Base-by-base conservation (phyloP, 1,140 invertebrate species). In the Asbolus verrucosus region DNA sequence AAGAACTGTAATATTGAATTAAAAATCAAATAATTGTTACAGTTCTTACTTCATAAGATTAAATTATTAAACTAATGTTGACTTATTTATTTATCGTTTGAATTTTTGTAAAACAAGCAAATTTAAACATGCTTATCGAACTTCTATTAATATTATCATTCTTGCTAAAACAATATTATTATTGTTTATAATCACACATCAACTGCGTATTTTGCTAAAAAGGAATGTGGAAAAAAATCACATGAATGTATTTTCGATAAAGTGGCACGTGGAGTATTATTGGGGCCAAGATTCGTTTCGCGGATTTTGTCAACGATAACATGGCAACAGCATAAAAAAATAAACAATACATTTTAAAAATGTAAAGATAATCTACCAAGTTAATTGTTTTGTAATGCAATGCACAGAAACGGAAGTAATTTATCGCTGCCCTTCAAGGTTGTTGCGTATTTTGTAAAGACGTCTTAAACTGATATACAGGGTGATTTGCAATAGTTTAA, bases 91-190 rank as follows among this genome's bases (percentile, higher is more conserved):
- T 54, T 54, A 54, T 50, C 43, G 43, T 9, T 2, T 14, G n/a
- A n/a, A 19, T 50, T 50, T 21, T 54, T 36, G 33, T 36, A 36
- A 36, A 36, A 36, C 11, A 36, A 36, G 46, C 43, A 21, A 50
- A 50, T 50, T 50, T 54, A 24, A 54, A 54, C 46, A 54, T 54
- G 46, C 27, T 54, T 54, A 54, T 11, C 19, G 19, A 54, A 46
- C 2, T n/a, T 24, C 2, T 6, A 54, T 27, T 27, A 3, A 27
- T 8, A 27, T 54, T 54, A 54, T 54, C 46, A 15, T 9, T 13
- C 0, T 27, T 54, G 46, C 46, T 54, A 16, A 27, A 54, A 54
- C 46, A 54, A 54, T 54, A 54, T 54, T 54, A n/a, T n/a, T n/a
- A 27, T 54, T 54, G 46, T 54, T 54, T 54, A 24, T 14, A 24